Conservation (phyloP, 2,888 invertebrate species). For the Meliscaeva auricollis region DNA sequence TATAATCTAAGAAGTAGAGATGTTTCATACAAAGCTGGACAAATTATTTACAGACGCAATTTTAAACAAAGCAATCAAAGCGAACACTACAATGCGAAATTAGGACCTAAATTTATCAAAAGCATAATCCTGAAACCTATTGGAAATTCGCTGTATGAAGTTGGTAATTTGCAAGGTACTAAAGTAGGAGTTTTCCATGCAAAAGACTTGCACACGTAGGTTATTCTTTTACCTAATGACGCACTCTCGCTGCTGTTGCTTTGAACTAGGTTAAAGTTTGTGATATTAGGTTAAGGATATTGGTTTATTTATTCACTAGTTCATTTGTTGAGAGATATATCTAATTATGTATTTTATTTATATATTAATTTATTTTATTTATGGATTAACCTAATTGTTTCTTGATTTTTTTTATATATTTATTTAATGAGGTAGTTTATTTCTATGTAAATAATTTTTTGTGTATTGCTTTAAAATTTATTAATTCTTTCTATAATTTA, state of each 20-base stretch:
- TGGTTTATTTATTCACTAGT: no score
- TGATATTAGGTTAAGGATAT: background rate
- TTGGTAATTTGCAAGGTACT: background rate
- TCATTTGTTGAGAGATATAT: background rate
- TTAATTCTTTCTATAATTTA: no score
- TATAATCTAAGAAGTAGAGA: background rate
- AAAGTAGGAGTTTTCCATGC: background rate
- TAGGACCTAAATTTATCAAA: background rate
- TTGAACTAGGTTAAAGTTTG: background rate
- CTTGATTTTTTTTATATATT: background rate
- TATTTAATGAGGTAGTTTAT: no score
- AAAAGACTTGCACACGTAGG: background rate
- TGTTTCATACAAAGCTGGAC: background rate
- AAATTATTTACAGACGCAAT: background rate
- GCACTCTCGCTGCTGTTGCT: background rate
- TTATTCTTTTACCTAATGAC: background rate
- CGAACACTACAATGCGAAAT: background rate
- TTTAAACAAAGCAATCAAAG: background rate
- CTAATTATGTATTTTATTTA: background rate
- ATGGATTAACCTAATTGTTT: background rate
- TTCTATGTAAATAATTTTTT: no score
- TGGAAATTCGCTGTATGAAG: background rate
- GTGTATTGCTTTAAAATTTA: no score
- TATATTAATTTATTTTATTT: background rate
- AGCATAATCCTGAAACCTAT: background rate